Conservation (phyloP, 23 tunicate genomes). For the Halocynthia aurantium region DNA sequence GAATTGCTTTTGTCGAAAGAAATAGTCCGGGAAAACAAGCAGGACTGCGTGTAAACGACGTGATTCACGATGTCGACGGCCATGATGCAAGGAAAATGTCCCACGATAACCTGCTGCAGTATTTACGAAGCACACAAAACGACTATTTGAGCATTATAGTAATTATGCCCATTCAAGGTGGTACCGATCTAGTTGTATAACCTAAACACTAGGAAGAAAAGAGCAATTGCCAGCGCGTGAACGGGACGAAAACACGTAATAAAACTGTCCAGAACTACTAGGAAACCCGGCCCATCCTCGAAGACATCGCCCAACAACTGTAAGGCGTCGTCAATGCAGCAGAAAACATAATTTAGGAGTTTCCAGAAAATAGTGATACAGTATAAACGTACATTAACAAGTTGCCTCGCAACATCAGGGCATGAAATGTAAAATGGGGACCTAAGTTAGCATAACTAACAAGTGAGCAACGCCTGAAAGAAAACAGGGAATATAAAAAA, state of each 20-base stretch:
- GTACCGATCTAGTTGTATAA: conserved; percentile 1
- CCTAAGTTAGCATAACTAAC: too few relatives aligned
- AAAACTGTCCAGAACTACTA: too few relatives aligned
- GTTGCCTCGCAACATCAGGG: too few relatives aligned
- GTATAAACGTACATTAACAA: too few relatives aligned
- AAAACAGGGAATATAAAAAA: too few relatives aligned
- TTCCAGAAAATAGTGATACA: too few relatives aligned
- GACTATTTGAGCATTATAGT: not conserved
- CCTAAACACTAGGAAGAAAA: not conserved
- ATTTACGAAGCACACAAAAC: not conserved
- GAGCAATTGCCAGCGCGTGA: not conserved
- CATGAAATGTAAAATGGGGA: too few relatives aligned
- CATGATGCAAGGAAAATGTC: conserved; percentile 1
- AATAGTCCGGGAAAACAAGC: conserved; percentile 3
- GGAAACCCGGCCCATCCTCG: too few relatives aligned
- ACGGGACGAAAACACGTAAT: not conserved
- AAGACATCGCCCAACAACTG: too few relatives aligned
- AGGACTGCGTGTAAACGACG: conserved; percentile 21
- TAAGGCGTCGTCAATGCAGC: too few relatives aligned
- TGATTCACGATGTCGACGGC: conserved; percentile 7
- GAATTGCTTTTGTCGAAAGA: conserved; percentile 2
- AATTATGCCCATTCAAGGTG: conserved; percentile 16
- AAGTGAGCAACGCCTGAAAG: too few relatives aligned
- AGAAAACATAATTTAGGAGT: too few relatives aligned
- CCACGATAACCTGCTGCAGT: conserved; percentile 4